Conservation (phyloP, 2,888 invertebrate species). For the Ectropis crepuscularia region DNA sequence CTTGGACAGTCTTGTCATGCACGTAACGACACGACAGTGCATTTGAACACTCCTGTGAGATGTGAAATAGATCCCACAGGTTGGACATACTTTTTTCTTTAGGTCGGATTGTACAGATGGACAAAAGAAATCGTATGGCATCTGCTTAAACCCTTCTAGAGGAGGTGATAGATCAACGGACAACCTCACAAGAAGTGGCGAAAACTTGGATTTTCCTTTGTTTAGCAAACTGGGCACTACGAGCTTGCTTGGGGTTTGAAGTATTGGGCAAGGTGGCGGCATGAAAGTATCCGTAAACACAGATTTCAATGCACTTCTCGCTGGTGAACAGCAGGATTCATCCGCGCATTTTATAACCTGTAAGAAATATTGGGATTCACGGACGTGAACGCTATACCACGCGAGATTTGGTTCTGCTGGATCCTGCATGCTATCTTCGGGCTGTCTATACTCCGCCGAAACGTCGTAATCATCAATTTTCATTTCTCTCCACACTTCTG, state of each 20-base stretch:
- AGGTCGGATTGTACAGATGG: slow-evolving; percentile 39
- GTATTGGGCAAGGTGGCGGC: slow-evolving; percentile 38
- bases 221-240: not conserved
- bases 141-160: not conserved
- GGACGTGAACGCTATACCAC: slow-evolving; percentile 42
- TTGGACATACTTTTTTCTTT: slow-evolving; percentile 39
- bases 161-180: not conserved
- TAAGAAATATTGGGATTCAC: slow-evolving; percentile 42
- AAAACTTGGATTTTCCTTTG: not conserved
- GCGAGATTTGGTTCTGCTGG: slow-evolving; percentile 24
- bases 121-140: slow-evolving; percentile 14
- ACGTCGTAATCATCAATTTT: too few relatives aligned
- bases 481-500: too few relatives aligned
- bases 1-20: slow-evolving; percentile 39
- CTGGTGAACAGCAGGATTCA: slow-evolving; percentile 34
- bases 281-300: slow-evolving; percentile 34
- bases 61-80: slow-evolving; percentile 40
- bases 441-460: too few relatives aligned
- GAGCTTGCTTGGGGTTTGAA: slow-evolving; percentile 36
- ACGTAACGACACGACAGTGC: slow-evolving; percentile 28
- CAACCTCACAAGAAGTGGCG: too few relatives aligned
- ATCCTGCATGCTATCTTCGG: too few relatives aligned
- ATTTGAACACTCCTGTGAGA: slow-evolving; percentile 37
- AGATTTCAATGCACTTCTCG: slow-evolving; percentile 37
- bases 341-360: slow-evolving; percentile 35